Evolutionary conservation across 2,113 vertebrate species (phyloP), one percentile per base, ranked within the genome.

Genomic region (Glaucomys volans): DNA sequence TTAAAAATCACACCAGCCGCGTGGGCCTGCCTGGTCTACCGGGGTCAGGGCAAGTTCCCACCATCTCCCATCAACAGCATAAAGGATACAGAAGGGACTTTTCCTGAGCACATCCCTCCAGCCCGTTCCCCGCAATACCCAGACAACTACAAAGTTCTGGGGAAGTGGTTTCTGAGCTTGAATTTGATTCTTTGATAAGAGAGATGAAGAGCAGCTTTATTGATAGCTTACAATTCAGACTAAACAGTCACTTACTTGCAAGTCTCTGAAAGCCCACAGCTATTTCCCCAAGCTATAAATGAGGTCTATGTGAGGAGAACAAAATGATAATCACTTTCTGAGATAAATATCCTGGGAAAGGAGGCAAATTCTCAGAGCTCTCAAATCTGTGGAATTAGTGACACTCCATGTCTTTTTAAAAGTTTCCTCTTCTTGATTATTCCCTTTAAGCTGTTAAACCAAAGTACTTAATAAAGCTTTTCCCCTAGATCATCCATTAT

Each of bases 351-450:
- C 20, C 66, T 62, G 7, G 35, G 28, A 71, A 77, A 84, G 90
- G 42, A 86, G 35, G 62, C 42, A 92, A 88, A 69, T 71, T 83
- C 62, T 75, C 57, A 35, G 37, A 50, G 71, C 8, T 94, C 67
- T 85, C 66, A 74, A 57, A 94, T 44, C 35, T 74, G 47, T 54
- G 50, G 77, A 94, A 82, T 80, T 91, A 93, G 37, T 74, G 81
- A 42, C 3, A 79, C 10, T 18, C 26, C 18, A 1, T 16, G 9
- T 86, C 72, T 71, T 74, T 32, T 91, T 54, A 76, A 87, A 13
- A 1, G 66, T 69, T 69, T n/a, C 64, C 35, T 67, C 17, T 35
- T n/a, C 92, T 90, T 74, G 64, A 77, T 81, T 83, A 84, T 85
- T 87, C 50, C 35, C 50, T 77, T 30, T 62, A 90, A 97, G 10